Conservation (phyloP, 2,888 invertebrate genomes). For the Crioceris asparagi region DNA sequence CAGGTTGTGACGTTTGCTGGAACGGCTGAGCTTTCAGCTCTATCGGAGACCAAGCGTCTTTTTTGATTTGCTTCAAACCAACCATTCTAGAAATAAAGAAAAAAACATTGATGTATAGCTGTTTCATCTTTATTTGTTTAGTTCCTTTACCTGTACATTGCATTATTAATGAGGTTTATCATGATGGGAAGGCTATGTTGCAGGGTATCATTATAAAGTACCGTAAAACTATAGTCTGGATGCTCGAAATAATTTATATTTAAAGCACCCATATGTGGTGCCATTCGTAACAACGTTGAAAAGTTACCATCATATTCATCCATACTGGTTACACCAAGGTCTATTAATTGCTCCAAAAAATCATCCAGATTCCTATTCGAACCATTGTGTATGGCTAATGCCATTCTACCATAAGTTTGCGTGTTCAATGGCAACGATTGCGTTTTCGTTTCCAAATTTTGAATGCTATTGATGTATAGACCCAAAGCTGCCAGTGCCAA, state of each 20-base stretch:
- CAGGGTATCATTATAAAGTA: conserved; percentile 68
- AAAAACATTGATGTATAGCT: neutral
- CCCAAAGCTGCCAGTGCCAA: conserved; percentile 57
- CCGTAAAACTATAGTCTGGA: conserved; percentile 47
- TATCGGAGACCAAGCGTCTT: conserved; percentile 43
- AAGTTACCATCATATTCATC: conserved; percentile 56
- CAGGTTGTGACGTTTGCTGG: conserved; percentile 62
- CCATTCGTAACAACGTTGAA: conserved; percentile 48
- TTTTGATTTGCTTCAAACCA: conserved; percentile 13
- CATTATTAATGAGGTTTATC: conserved; percentile 60
- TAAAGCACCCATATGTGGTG: conserved; percentile 57
- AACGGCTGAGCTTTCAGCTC: conserved; percentile 58
- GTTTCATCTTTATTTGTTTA: too few relatives aligned
- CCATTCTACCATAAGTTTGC: conserved; percentile 48
- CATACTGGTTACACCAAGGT: conserved; percentile 33
- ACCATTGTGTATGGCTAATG: conserved; percentile 52
- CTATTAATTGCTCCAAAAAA: conserved; percentile 30
- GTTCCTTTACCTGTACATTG: conserved; percentile 53
- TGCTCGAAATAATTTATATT: conserved; percentile 45
- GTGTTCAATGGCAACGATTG: conserved; percentile 52
- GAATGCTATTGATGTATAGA: conserved; percentile 49
- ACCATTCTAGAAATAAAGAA: conserved; percentile 9
- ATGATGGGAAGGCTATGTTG: conserved; percentile 69
- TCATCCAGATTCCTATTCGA: conserved; percentile 33
- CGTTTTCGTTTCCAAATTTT: conserved; percentile 52